phyloP scores from a whole-genome alignment of 2,113 vertebrate species.

The Beaufortia kweichowensis region DNA sequence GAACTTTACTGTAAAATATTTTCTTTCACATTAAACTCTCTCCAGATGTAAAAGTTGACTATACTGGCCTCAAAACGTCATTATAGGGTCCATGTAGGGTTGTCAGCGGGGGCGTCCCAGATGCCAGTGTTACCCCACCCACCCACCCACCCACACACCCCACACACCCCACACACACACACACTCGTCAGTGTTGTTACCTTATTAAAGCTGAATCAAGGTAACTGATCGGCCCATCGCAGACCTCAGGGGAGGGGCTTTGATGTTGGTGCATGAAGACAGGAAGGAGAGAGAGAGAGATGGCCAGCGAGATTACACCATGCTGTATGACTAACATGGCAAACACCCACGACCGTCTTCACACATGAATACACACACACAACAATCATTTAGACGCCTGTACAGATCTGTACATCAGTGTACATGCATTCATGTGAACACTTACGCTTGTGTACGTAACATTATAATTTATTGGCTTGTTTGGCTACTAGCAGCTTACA shows the following conservation, averaged over 20 bases:
- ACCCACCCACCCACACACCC: neutral
- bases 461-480: slow-evolving; percentile 18
- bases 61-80: too few relatives aligned
- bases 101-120: slow-evolving; percentile 32
- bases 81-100: neutral
- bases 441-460: slow-evolving; percentile 32
- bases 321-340: slow-evolving; percentile 60
- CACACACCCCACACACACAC: neutral
- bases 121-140: slow-evolving; percentile 45
- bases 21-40: too few relatives aligned
- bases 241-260: slow-evolving; percentile 58
- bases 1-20: neutral
- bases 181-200: slow-evolving; percentile 58
- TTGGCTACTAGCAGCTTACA: slow-evolving; percentile 28
- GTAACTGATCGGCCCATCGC: slow-evolving; percentile 62
- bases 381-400: slow-evolving; percentile 17
- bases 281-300: slow-evolving; percentile 32
- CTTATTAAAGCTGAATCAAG: slow-evolving; percentile 68
- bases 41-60: too few relatives aligned
- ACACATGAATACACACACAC: slow-evolving; percentile 42
- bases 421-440: neutral
- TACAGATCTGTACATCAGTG: slow-evolving; percentile 37
- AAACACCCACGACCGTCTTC: slow-evolving; percentile 51
- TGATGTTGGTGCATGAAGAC: slow-evolving; percentile 57
- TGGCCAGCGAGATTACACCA: slow-evolving; percentile 31